Conservation (phyloP, 35 echinoderm and acorn worm species). For the Nesometra sesokonis region DNA sequence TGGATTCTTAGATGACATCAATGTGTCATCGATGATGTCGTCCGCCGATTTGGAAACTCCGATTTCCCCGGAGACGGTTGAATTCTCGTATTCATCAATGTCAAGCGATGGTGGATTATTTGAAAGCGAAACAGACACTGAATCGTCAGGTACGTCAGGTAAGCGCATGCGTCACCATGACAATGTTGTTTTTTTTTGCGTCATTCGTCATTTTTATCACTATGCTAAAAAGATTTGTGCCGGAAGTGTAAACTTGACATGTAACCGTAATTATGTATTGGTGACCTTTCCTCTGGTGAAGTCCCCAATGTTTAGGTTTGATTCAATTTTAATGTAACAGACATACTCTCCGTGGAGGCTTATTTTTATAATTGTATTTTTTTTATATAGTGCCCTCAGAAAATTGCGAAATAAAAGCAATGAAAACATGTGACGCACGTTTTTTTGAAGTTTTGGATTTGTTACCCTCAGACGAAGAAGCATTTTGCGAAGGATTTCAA, state of each 20-base stretch:
- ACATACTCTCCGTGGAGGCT: too few relatives aligned
- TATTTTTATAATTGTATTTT: too few relatives aligned
- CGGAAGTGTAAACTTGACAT: too few relatives aligned
- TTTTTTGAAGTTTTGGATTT: background rate
- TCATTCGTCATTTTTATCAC: too few relatives aligned
- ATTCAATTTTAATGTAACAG: too few relatives aligned
- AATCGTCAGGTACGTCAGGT: background rate
- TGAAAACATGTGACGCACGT: background rate
- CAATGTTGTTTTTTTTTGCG: too few relatives aligned
- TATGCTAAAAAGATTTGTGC: too few relatives aligned
- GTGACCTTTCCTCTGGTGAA: too few relatives aligned
- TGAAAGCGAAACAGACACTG: background rate
- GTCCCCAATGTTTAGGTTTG: too few relatives aligned
- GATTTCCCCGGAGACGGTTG: background rate
- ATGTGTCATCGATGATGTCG: background rate
- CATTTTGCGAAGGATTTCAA: background rate
- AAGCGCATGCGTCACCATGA: background rate
- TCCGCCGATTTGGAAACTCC: background rate
- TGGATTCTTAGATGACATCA: background rate
- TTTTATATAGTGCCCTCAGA: background rate
- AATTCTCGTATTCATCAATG: background rate
- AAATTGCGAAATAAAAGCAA: background rate
- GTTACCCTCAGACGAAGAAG: background rate
- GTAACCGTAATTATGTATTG: too few relatives aligned
- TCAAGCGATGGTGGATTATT: background rate